Conservation (phyloP, 2,888 invertebrate species). For the Abrostola tripartita region DNA sequence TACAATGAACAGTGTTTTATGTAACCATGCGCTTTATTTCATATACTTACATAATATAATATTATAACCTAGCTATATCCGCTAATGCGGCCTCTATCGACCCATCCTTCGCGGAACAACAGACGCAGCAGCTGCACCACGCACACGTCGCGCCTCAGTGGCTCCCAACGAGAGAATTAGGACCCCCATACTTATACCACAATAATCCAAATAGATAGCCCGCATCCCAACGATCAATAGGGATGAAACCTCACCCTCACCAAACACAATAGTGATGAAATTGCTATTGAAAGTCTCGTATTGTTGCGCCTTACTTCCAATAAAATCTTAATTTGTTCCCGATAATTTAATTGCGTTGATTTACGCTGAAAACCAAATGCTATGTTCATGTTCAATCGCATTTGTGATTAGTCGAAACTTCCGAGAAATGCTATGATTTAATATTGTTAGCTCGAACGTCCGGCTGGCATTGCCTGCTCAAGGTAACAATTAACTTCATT, state of each 20-base stretch:
- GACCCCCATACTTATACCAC: conserved; percentile 8
- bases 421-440: not conserved
- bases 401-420: not conserved
- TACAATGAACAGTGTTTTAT: no score
- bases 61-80: no score
- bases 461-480: not conserved
- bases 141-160: conserved; percentile 10
- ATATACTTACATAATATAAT: no score
- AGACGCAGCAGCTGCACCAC: conserved; percentile 22
- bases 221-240: not conserved
- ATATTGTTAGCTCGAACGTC: not conserved
- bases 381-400: not conserved
- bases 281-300: not conserved
- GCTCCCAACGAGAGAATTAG: not conserved
- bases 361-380: not conserved
- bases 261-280: not conserved
- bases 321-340: not conserved
- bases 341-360: not conserved
- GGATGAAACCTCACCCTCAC: not conserved
- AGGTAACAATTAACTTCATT: not conserved
- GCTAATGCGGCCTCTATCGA: not conserved
- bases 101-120: conserved; percentile 11
- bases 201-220: not conserved
- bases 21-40: no score
- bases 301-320: not conserved